A percentile compares a stretch with the other conserved stretches of the same genome.
Conservation (phyloP, 2,113 vertebrate genomes). For the Cryptomyrus ogoouensis region DNA sequence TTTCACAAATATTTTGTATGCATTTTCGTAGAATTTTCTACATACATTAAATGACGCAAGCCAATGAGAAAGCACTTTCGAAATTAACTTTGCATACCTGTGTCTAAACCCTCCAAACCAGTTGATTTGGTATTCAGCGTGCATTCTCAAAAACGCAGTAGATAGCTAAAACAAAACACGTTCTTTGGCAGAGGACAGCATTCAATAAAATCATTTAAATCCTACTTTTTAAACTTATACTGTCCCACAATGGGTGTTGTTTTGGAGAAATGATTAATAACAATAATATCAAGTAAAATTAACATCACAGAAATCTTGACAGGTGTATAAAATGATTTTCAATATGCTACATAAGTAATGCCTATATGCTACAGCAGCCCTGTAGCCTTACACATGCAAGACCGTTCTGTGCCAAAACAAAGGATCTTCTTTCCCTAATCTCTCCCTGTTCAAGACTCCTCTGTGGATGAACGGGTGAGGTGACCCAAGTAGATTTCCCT, state of each 20-base stretch:
- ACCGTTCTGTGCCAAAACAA: not conserved
- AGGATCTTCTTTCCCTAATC: not conserved
- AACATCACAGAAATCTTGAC: not conserved
- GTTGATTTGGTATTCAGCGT: not conserved
- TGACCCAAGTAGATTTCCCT: slow-evolving; percentile 15
- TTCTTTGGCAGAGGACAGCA: not conserved
- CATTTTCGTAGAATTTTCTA: not conserved
- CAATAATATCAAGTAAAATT: not conserved
- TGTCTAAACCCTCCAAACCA: not conserved
- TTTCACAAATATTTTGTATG: not conserved
- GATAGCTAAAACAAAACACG: not conserved
- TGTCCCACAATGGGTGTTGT: not conserved
- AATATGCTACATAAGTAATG: not conserved
- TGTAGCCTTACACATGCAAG: not conserved
- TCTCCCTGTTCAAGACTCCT: not conserved
- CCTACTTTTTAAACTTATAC: not conserved
- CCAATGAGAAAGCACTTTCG: not conserved
- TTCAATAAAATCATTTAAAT: not conserved
- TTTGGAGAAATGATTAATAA: not conserved
- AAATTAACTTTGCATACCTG: not conserved
- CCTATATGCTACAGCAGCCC: not conserved
- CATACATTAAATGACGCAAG: not conserved
- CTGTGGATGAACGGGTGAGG: not conserved
- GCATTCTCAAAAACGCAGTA: not conserved
- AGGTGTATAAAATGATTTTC: not conserved